Conservation (phyloP, 2,888 invertebrate genomes). For the Diachrysia chrysitis region DNA sequence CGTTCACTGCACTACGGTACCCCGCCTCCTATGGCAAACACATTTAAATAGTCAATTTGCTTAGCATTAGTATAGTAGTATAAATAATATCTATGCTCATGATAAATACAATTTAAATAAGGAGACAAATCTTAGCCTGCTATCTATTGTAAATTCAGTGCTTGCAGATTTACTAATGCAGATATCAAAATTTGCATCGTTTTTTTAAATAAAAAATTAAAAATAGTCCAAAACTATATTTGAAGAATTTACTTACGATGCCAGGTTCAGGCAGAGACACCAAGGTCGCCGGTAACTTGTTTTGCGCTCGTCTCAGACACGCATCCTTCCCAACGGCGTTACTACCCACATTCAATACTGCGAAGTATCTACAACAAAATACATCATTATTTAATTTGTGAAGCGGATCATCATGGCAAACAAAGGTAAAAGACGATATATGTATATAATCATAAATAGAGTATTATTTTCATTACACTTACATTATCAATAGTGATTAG, state of each 20-base stretch:
- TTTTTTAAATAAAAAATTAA: no score
- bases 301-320: constrained; percentile 20
- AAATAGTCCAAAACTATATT: neutral
- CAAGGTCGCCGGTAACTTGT: constrained; percentile 34
- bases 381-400: neutral
- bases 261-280: constrained; percentile 34
- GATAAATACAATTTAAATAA: no score
- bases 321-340: constrained; percentile 30
- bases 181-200: no score
- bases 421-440: no score
- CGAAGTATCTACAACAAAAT: constrained; percentile 31
- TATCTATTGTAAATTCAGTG: no score
- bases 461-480: no score
- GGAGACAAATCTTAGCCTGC: no score
- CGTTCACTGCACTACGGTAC: constrained; percentile 28
- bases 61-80: no score
- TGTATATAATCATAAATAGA: no score
- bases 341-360: constrained; percentile 25
- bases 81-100: no score
- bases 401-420: neutral
- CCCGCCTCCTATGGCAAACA: constrained; percentile 18
- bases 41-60: neutral
- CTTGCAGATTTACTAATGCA: no score
- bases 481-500: no score
- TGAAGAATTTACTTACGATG: constrained; percentile 21